These are phyloP conservation scores for Paramormyrops kingsleyae DNA, from an alignment of 2,113 vertebrate species.

Conservation along the genomic window DNA sequence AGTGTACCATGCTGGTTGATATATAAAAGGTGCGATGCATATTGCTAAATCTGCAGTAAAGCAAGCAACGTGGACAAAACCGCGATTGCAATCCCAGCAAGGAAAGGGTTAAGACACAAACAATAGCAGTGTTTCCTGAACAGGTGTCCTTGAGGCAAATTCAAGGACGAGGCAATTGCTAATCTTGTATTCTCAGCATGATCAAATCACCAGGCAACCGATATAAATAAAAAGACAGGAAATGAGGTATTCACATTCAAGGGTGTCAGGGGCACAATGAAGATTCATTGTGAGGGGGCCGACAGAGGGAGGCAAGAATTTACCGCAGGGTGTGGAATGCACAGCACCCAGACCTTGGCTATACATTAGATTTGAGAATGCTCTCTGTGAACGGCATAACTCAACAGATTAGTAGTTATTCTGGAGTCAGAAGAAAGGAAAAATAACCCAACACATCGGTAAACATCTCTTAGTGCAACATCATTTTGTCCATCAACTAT, in stretches of 20 bases:
- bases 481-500: constrained; percentile 22
- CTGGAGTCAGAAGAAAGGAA: background rate
- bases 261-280: constrained; percentile 70
- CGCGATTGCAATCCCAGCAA: background rate
- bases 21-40: background rate
- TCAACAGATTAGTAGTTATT: background rate
- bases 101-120: constrained; percentile 37
- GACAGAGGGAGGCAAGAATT: constrained; percentile 24
- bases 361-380: constrained; percentile 1
- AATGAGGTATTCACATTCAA: constrained; percentile 72
- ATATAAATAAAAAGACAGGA: constrained; percentile 75
- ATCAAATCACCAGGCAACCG: constrained; percentile 73
- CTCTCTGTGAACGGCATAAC: background rate
- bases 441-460: background rate
- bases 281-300: constrained; percentile 63
- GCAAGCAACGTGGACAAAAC: background rate
- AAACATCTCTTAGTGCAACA: background rate
- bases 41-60: background rate
- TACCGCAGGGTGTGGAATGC: constrained; percentile 22
- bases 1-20: background rate
- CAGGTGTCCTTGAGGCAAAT: constrained; percentile 72
- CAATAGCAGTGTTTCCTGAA: constrained; percentile 50
- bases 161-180: constrained; percentile 66
- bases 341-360: background rate
- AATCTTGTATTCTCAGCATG: constrained; percentile 74